Percentiles rank a stretch among this genome's conserved stretches.
Conservation (phyloP, 1,140 invertebrate genomes). For the Prorops nasuta region DNA sequence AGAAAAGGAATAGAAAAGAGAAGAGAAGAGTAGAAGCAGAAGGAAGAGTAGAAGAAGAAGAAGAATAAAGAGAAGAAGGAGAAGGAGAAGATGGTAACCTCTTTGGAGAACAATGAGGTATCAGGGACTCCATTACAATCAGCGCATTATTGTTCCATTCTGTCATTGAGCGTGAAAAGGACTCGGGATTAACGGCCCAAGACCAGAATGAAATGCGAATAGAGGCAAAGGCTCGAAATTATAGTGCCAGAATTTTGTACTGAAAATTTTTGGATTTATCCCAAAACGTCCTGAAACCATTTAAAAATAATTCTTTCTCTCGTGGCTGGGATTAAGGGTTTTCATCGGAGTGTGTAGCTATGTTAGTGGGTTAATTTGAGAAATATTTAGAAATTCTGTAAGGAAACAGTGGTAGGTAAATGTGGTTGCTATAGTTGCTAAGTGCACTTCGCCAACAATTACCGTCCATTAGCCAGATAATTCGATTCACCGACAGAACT, state of each 20-base stretch:
- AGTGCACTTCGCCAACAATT: slow-evolving; percentile 35
- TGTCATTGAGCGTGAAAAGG: slow-evolving; percentile 19
- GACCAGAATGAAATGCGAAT: slow-evolving; percentile 11
- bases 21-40: neutral
- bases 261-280: slow-evolving; percentile 4
- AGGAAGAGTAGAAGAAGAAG: neutral
- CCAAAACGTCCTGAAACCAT: neutral
- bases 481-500: slow-evolving; percentile 23
- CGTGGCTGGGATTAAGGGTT: too few relatives aligned
- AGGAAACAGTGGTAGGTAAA: slow-evolving; percentile 15
- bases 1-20: neutral
- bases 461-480: slow-evolving; percentile 36
- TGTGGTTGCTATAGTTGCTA: slow-evolving; percentile 21
- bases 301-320: too few relatives aligned
- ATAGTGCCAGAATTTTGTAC: neutral
- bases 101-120: slow-evolving; percentile 27
- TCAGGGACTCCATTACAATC: slow-evolving; percentile 28
- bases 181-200: slow-evolving; percentile 23
- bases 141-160: slow-evolving; percentile 31
- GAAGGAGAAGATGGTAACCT: slow-evolving; percentile 16
- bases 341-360: too few relatives aligned
- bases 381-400: slow-evolving; percentile 11
- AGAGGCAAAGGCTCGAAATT: slow-evolving; percentile 12
- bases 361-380: neutral
- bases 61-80: neutral